Conservation (phyloP, 2,888 invertebrate genomes). For the Siphlonurus alternatus region DNA sequence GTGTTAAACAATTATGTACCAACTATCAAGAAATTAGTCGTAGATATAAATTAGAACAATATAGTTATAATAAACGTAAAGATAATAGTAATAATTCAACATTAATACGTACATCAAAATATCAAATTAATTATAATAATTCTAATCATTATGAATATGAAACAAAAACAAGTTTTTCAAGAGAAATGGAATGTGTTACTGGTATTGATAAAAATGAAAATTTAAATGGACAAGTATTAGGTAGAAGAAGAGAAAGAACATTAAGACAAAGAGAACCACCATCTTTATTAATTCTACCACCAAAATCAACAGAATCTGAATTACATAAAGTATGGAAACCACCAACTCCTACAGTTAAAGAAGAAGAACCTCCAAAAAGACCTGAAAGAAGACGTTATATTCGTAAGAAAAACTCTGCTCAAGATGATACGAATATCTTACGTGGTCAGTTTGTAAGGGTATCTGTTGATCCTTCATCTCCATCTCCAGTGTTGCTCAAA, state of each 20-base stretch:
- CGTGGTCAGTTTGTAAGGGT: constrained; percentile 28
- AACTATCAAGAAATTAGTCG: constrained; percentile 19
- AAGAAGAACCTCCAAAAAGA: constrained; percentile 13
- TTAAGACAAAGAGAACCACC: neutral
- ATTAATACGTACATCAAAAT: constrained; percentile 34
- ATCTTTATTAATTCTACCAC: neutral
- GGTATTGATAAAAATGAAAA: neutral
- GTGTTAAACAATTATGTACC: constrained; percentile 18
- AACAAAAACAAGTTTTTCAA: neutral
- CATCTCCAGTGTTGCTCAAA: neutral
- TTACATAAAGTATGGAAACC: neutral
- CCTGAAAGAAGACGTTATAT: constrained; percentile 16
- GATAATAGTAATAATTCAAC: constrained; percentile 23
- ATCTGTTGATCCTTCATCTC: constrained; percentile 11
- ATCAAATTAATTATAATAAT: constrained; percentile 11
- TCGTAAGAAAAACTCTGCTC: constrained; percentile 11
- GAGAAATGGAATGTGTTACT: neutral
- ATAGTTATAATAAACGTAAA: constrained; percentile 14
- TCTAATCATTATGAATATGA: neutral
- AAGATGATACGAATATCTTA: constrained; percentile 17
- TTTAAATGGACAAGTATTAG: neutral
- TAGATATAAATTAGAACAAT: constrained; percentile 17
- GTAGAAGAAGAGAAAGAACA: constrained; percentile 5
- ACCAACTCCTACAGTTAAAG: neutral
- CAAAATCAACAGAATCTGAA: neutral